A percentile compares a stretch with the other conserved stretches of the same genome.
These are phyloP conservation scores for Otus sunia DNA, from an alignment of 2,113 vertebrate genomes.

Conservation along the genomic window DNA sequence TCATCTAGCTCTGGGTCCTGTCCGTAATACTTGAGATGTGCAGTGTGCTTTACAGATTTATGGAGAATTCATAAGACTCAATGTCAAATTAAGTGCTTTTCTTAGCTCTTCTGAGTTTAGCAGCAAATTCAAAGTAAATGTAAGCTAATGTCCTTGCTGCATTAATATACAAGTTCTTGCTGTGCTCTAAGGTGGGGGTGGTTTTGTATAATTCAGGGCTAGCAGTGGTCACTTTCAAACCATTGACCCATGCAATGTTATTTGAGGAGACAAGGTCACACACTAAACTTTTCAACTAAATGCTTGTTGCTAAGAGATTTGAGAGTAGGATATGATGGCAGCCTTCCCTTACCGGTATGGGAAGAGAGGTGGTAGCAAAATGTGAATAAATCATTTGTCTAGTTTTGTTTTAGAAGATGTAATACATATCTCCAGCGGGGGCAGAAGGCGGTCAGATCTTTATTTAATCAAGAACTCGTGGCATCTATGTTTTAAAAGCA, in stretches of 20 bases:
- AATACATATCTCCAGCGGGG: not conserved
- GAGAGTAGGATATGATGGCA: not conserved
- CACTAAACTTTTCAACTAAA: not conserved
- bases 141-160: not conserved
- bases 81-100: not conserved
- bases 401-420: not conserved
- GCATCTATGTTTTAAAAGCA: not conserved
- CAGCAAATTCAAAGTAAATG: not conserved
- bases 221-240: not conserved
- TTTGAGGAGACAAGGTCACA: not conserved
- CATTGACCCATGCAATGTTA: not conserved
- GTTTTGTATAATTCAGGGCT: not conserved
- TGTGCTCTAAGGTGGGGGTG: not conserved
- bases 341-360: not conserved
- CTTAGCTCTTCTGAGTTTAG: not conserved
- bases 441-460: not conserved
- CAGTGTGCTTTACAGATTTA: not conserved
- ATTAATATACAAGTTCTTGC: not conserved
- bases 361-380: not conserved
- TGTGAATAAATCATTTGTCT: not conserved
- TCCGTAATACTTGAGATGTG: not conserved
- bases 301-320: not conserved
- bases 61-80: not conserved
- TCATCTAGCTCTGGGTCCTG: not conserved
- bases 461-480: not conserved